Evolutionary conservation across 2,797 vertebrate genomes (phyloP).

Genomic region (Xenopus petersii): DNA sequence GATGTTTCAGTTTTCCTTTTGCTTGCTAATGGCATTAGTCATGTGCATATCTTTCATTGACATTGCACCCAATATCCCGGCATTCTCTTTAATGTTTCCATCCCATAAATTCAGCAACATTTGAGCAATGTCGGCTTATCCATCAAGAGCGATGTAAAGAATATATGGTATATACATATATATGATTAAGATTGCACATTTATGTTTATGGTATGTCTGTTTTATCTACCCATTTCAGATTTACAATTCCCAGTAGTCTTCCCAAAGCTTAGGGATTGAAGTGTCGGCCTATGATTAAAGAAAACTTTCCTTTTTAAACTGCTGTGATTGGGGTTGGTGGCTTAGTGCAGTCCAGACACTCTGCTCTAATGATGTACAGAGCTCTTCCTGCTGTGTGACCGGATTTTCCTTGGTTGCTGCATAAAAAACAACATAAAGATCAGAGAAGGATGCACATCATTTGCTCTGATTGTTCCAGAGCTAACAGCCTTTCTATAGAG

Average conservation of each 20-base stretch:
- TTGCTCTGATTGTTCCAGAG: neutral
- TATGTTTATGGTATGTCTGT: constrained; percentile 25
- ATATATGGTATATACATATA: no score
- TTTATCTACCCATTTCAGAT: neutral
- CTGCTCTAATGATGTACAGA: constrained; percentile 57
- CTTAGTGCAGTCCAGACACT: constrained; percentile 53
- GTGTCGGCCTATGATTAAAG: constrained; percentile 52
- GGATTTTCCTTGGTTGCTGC: constrained; percentile 30
- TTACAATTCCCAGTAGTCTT: constrained; percentile 16
- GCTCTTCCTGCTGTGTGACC: constrained; percentile 51
- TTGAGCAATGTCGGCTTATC: no score
- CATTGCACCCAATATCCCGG: no score
- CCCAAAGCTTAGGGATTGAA: constrained; percentile 21
- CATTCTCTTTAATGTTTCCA: no score
- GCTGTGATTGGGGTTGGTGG: constrained; percentile 55
- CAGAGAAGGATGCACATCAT: constrained; percentile 34
- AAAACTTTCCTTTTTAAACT: constrained; percentile 46
- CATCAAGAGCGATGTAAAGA: no score
- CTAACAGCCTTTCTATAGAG: neutral
- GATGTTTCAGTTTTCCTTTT: no score
- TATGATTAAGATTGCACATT: neutral
- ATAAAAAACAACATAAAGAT: constrained; percentile 33
- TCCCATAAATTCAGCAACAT: no score
- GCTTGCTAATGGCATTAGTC: no score
- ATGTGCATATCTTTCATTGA: no score